A percentile compares a stretch with the other conserved stretches of the same genome.
Evolutionary conservation across 2,888 invertebrate genomes (phyloP).

Genomic region (Leucania comma): DNA sequence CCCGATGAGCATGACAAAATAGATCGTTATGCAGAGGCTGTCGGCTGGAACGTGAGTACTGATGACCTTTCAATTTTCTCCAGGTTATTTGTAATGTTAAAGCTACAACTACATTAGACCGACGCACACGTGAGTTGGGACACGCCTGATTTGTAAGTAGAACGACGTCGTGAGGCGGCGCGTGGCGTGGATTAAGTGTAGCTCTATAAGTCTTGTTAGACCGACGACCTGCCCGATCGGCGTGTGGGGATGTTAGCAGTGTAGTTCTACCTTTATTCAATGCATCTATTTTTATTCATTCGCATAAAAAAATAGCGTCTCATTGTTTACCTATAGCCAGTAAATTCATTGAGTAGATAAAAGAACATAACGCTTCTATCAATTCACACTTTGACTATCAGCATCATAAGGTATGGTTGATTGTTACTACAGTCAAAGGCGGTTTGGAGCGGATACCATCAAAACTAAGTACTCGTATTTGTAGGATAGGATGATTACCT

Average conservation of each 20-base stretch:
- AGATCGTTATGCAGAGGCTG: constrained; percentile 91
- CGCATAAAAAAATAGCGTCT: background rate
- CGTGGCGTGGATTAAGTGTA: too few relatives aligned
- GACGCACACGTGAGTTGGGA: too few relatives aligned
- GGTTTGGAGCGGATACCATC: background rate
- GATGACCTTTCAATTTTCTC: constrained; percentile 82
- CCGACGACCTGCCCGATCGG: too few relatives aligned
- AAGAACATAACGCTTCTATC: background rate
- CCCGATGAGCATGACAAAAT: constrained; percentile 92
- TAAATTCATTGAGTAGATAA: constrained; percentile 11
- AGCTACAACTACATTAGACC: too few relatives aligned
- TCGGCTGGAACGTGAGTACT: constrained; percentile 95
- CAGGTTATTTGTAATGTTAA: too few relatives aligned
- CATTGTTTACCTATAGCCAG: constrained; percentile 2
- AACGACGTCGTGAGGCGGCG: too few relatives aligned
- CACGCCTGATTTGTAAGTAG: too few relatives aligned
- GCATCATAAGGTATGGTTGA: background rate
- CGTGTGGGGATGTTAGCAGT: too few relatives aligned
- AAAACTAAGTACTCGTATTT: background rate
- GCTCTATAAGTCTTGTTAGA: too few relatives aligned
- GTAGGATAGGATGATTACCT: too few relatives aligned
- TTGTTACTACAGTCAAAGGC: background rate
- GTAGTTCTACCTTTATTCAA: too few relatives aligned
- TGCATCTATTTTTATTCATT: constrained; percentile 1
- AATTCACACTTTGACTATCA: background rate